phyloP scores from a whole-genome alignment of 2,797 vertebrate species.

The Diglossa cyanea region DNA sequence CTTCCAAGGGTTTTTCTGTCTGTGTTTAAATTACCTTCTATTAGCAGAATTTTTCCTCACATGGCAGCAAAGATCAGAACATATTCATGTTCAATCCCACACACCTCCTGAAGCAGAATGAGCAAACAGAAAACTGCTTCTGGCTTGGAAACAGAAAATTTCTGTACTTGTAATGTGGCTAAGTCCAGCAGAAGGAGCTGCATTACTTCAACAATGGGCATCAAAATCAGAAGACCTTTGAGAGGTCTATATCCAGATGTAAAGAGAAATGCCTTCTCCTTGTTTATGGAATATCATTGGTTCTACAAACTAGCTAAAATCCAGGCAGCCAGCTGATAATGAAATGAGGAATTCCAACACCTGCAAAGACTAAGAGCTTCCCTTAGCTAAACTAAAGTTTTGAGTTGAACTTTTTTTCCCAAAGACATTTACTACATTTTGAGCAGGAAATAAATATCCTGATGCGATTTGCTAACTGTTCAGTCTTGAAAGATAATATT shows the following conservation, averaged over 20 bases:
- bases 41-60: background rate
- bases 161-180: background rate
- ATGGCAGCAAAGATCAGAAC: background rate
- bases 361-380: constrained; percentile 1
- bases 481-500: background rate
- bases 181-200: background rate
- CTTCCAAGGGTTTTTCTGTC: background rate
- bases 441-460: background rate
- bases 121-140: background rate
- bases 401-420: background rate
- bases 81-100: background rate
- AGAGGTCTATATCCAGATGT: background rate
- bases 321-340: background rate
- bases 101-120: background rate
- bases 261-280: background rate
- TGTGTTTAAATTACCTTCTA: background rate
- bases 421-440: background rate
- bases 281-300: background rate
- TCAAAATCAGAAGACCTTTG: background rate
- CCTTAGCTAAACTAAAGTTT: constrained; percentile 5
- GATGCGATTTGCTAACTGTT: background rate
- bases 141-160: background rate
- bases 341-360: background rate
- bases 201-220: background rate
- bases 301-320: constrained; percentile 2